These are phyloP conservation scores for Dasyornis broadbenti DNA, from an alignment of 2,113 vertebrate species.

Conservation along the genomic window DNA sequence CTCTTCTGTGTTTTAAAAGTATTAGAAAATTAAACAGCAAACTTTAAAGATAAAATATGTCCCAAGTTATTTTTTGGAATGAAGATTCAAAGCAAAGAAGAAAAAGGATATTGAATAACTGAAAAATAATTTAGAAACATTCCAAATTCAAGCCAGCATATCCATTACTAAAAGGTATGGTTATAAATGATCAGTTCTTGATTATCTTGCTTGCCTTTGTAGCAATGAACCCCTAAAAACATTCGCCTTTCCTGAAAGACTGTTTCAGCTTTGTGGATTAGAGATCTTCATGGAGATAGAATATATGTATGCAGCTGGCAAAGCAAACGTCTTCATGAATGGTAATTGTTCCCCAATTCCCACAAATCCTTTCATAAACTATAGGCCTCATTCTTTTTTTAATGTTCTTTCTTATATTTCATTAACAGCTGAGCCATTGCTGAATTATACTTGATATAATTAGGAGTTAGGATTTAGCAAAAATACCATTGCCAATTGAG, in stretches of 20 bases:
- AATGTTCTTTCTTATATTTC: not conserved
- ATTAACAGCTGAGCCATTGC: not conserved
- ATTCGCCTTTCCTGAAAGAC: not conserved
- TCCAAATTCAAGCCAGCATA: not conserved
- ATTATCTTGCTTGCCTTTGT: not conserved
- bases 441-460: not conserved
- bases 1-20: not conserved
- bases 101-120: not conserved
- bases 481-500: not conserved
- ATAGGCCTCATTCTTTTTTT: not conserved
- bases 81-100: not conserved
- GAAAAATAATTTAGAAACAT: not conserved
- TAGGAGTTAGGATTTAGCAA: not conserved
- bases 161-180: not conserved
- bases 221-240: not conserved
- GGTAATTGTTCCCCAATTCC: conserved; percentile 9
- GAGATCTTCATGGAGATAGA: not conserved
- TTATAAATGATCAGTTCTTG: not conserved
- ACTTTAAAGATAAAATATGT: not conserved
- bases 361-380: conserved; percentile 29
- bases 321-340: conserved; percentile 14
- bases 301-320: conserved; percentile 10
- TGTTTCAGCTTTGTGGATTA: not conserved
- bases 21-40: not conserved
- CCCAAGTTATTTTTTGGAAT: not conserved